These are phyloP conservation scores for Enteromius unitaeniatus DNA, from an alignment of 2,797 vertebrate species.

Conservation along the genomic window DNA sequence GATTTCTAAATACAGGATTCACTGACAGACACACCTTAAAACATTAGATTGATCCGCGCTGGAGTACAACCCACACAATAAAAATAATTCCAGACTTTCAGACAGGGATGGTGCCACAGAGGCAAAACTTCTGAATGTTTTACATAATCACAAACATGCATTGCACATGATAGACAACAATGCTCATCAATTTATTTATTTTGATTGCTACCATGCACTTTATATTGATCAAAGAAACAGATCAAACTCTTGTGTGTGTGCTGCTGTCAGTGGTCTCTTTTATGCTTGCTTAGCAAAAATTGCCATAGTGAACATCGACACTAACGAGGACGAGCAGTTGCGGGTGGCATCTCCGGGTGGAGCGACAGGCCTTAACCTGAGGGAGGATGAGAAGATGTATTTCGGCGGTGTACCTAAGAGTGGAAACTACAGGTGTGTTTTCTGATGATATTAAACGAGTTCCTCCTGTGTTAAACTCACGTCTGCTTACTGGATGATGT, in stretches of 20 bases:
- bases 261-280: not conserved
- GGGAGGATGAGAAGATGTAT: constrained; percentile 91
- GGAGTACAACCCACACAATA: no score
- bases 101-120: no score
- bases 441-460: constrained; percentile 20
- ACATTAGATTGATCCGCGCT: no score
- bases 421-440: constrained; percentile 89
- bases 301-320: constrained; percentile 87
- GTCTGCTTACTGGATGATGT: not conserved
- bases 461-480: not conserved
- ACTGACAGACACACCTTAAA: no score
- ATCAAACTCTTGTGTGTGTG: not conserved
- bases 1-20: no score
- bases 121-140: no score
- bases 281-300: constrained; percentile 80
- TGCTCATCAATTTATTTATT: not conserved
- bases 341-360: constrained; percentile 82
- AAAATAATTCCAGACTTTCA: no score
- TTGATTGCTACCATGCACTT: not conserved
- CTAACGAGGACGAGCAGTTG: constrained; percentile 84
- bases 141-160: not conserved
- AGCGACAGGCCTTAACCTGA: constrained; percentile 93
- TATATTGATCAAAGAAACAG: not conserved
- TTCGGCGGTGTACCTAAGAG: constrained; percentile 92
- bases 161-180: not conserved